Base-by-base conservation (phyloP, 2,888 invertebrate genomes). In the Venustoraphidia nigricollis region DNA sequence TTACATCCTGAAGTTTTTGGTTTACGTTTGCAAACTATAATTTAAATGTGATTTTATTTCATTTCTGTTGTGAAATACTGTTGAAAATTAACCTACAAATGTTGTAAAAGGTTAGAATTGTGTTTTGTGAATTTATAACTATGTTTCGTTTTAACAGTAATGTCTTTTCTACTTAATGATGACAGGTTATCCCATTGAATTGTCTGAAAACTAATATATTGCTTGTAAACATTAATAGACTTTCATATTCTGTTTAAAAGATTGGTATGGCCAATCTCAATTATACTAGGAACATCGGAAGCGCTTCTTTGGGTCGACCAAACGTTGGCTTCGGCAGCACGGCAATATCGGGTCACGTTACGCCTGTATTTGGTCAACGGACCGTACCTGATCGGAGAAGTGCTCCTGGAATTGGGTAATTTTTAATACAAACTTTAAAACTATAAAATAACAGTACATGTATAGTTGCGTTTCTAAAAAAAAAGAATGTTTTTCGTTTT, bases 251-350 rank as follows among this genome's bases (percentile, higher is more conserved):
- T 45, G 17, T 41, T 43, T 41, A 14, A 34, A 27, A 66, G 66
- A 64, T 66, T 85, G 86, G 82, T 80, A 89, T 90, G 88, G 89
- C 89, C 76, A 89, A 88, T 79, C 79, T 89, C 80, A 89, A 89
- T 76, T 87, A 88, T 74, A 87, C 88, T 70, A 81, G 89, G 75
- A 89, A 84, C 76, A 81, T 89, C 74, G 84, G 85, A 68, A 84
- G 84, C 70, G 81, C 76, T 62, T 78, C 77, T 67, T 73, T 82
- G 65, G 73, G 76, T 61, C 73, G 77, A 67, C 74, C 75, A 54
- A 75, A 76, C 68, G 74, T 75, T 61, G 75, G 77, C 62, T 79
- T 79, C 65, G 75, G 75, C 60, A 74, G 73, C 64, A 76, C 75
- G 68, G 76, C 80, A 60, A 72, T 82, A 62, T 76, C 80, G 59